Evolutionary conservation across 1,140 invertebrate genomes (phyloP).

Genomic region (Magallana ariakensis): DNA sequence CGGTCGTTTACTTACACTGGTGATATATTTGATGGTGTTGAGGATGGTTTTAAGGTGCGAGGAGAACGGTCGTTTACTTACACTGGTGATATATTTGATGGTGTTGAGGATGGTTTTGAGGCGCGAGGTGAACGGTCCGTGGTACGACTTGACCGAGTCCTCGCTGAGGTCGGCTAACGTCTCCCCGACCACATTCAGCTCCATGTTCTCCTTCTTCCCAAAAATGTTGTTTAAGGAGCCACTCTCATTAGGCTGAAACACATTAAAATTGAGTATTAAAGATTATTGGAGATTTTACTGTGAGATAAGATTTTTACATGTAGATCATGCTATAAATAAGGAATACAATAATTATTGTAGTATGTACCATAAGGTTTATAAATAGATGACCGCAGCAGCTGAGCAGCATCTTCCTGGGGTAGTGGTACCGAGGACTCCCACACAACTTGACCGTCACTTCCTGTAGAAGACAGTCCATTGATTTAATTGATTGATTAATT

Average conservation of each 20-base stretch:
- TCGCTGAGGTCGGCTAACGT: conserved; percentile 51
- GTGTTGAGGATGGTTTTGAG: not conserved
- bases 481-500: too few relatives aligned
- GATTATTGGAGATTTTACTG: too few relatives aligned
- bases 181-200: conserved; percentile 65
- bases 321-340: too few relatives aligned
- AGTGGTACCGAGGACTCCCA: not conserved
- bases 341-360: not conserved
- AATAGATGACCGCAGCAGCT: conserved; percentile 60
- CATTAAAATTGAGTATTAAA: not conserved
- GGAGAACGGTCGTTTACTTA: conserved; percentile 3
- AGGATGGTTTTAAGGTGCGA: not conserved
- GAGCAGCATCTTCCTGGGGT: not conserved
- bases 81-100: too few relatives aligned
- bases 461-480: not conserved
- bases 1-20: not conserved
- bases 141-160: conserved; percentile 55
- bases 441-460: not conserved
- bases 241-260: conserved; percentile 14
- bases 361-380: conserved; percentile 54
- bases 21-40: too few relatives aligned
- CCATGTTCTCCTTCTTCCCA: conserved; percentile 58
- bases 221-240: conserved; percentile 50
- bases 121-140: conserved; percentile 40
- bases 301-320: too few relatives aligned